Percentiles rank a stretch among this genome's conserved stretches.
phyloP scores from a whole-genome alignment of 2,888 invertebrate species.

The Agonopterix arenella region DNA sequence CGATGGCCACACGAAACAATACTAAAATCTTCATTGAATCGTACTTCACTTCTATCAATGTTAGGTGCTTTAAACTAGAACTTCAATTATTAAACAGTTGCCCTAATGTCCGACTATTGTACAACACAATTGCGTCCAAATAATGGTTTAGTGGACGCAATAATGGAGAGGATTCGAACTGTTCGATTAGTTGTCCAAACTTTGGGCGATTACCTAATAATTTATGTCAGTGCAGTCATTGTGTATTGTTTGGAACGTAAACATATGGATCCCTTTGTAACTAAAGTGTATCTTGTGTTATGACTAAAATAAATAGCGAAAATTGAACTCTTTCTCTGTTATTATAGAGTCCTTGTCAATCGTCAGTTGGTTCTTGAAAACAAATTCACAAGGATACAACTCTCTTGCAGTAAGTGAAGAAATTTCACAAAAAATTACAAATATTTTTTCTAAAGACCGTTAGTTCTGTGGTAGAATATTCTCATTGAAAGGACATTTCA shows the following conservation, averaged over 20 bases:
- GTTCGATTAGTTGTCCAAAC: constrained; percentile 4
- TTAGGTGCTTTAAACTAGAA: constrained; percentile 13
- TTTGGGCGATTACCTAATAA: constrained; percentile 1
- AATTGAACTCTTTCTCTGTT: neutral
- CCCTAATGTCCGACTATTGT: constrained; percentile 9
- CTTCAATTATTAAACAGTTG: constrained; percentile 9
- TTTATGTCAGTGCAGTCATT: neutral
- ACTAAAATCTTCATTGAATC: constrained; percentile 3
- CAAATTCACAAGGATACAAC: no score
- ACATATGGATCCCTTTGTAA: neutral
- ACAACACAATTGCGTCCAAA: constrained; percentile 4
- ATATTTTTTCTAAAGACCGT: no score
- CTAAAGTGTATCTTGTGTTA: neutral
- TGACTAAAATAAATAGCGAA: neutral
- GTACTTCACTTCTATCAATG: constrained; percentile 6
- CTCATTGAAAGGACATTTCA: no score
- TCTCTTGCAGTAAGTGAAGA: no score
- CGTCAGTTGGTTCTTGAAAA: no score
- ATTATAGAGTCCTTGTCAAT: no score
- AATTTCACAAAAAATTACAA: no score
- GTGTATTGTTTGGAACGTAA: neutral
- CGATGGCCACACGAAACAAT: neutral
- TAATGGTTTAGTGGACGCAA: constrained; percentile 5
- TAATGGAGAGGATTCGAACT: neutral
- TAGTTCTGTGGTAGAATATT: no score